A percentile compares a stretch with the other conserved stretches of the same genome.
Evolutionary conservation across 2,113 vertebrate species (phyloP).

Genomic region (Zeus faber): DNA sequence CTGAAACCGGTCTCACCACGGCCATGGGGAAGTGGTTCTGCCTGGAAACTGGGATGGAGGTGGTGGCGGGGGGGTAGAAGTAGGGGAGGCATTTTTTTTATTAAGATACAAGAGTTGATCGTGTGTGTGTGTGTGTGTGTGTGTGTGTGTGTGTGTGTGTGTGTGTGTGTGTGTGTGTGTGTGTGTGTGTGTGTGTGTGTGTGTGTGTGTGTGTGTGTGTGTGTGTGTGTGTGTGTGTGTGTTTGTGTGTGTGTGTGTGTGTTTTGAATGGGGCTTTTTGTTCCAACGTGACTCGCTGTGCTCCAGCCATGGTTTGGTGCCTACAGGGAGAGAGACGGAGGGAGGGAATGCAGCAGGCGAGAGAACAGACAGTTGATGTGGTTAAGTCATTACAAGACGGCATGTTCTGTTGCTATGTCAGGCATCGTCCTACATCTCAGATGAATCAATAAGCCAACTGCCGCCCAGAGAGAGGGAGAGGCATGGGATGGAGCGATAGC

Average conservation of each 20-base stretch:
- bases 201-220: conserved; percentile 6
- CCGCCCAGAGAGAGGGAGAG: conserved; percentile 1
- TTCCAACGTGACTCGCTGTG: conserved; percentile 71
- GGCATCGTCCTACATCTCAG: conserved; percentile 41
- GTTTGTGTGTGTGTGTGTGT: conserved; percentile 8
- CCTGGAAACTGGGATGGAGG: conserved; percentile 30
- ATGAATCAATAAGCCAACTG: conserved; percentile 47
- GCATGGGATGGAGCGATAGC: background rate
- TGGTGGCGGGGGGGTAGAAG: background rate
- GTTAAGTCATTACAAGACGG: conserved; percentile 69
- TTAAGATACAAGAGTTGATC: conserved; percentile 38
- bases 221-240: background rate
- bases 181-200: conserved; percentile 11
- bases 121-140: conserved; percentile 49
- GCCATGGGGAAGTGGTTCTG: conserved; percentile 44
- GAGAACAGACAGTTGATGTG: conserved; percentile 61
- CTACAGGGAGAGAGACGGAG: conserved; percentile 59
- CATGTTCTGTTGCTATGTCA: conserved; percentile 48
- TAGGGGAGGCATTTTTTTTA: conserved; percentile 49
- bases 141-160: conserved; percentile 29
- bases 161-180: conserved; percentile 11
- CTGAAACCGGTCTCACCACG: conserved; percentile 35
- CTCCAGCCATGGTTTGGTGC: conserved; percentile 58
- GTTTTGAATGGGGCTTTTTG: conserved; percentile 72
- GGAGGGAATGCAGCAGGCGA: conserved; percentile 40